Conservation (phyloP, 2,888 invertebrate species). For the Pogonocherus hispidulus region DNA sequence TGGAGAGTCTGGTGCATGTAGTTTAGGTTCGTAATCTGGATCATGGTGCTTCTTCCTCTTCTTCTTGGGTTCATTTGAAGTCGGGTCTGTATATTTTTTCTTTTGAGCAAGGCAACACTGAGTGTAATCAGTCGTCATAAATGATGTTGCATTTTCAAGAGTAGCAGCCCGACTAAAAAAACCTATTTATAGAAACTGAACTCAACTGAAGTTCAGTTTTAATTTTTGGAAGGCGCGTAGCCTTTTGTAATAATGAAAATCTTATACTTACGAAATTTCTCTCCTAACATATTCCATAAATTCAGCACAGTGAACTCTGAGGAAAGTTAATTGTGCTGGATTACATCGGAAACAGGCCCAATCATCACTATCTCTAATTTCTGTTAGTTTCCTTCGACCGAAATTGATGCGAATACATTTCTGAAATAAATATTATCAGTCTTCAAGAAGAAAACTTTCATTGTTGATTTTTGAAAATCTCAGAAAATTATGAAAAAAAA, state of each 20-base stretch:
- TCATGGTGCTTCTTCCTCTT: conserved; percentile 51
- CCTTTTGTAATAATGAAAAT: not conserved
- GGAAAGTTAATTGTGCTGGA: conserved; percentile 75
- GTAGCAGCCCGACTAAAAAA: conserved; percentile 68
- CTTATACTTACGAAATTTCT: conserved; percentile 71
- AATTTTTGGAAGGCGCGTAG: not conserved
- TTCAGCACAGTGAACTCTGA: conserved; percentile 81
- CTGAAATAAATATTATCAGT: conserved; percentile 61
- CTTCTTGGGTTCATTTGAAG: conserved; percentile 43
- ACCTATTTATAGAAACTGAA: no score
- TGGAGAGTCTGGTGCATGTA: conserved; percentile 31
- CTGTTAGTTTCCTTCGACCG: conserved; percentile 75
- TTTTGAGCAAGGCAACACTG: conserved; percentile 63
- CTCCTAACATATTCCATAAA: conserved; percentile 77
- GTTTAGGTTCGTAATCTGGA: conserved; percentile 57
- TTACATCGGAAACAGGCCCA: conserved; percentile 87
- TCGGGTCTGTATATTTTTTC: conserved; percentile 47
- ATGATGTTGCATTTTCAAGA: conserved; percentile 65
- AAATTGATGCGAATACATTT: conserved; percentile 84
- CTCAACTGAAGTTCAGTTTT: not conserved
- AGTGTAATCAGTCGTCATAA: conserved; percentile 58
- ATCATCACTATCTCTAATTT: conserved; percentile 82
- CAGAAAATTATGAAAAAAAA: no score
- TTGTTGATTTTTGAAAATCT: not conserved
- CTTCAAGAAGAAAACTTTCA: conserved; percentile 12